A percentile compares a stretch with the other conserved stretches of the same genome.
These are phyloP conservation scores for Mesorhabditis spiculigera DNA, from an alignment of 2,888 invertebrate genomes.

Conservation along the genomic window DNA sequence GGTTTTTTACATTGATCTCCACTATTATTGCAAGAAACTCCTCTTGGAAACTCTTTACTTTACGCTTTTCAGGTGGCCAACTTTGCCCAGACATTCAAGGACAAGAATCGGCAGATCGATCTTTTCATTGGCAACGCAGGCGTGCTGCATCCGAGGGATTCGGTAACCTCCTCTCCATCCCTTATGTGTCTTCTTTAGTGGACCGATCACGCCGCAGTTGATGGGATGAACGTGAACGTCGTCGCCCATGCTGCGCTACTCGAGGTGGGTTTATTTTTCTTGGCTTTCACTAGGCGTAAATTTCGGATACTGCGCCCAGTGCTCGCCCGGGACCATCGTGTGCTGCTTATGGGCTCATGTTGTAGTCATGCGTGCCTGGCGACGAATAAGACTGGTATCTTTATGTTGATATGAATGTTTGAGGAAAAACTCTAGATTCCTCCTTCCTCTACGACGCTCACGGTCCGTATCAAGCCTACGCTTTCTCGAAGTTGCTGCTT, in stretches of 20 bases:
- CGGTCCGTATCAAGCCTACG: constrained; percentile 1
- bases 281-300: neutral
- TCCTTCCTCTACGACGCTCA: neutral
- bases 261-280: neutral
- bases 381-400: neutral
- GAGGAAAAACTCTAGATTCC: neutral
- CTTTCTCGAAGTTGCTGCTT: neutral
- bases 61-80: neutral
- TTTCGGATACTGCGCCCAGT: neutral
- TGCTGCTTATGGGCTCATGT: neutral
- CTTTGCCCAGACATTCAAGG: neutral
- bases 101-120: neutral
- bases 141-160: constrained; percentile 2
- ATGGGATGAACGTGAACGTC: constrained; percentile 4
- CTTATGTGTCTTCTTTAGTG: neutral
- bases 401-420: neutral
- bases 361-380: neutral
- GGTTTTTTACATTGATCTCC: too few species aligned
- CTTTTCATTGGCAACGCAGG: neutral
- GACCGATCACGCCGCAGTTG: neutral
- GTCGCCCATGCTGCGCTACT: neutral
- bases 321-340: neutral
- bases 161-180: neutral
- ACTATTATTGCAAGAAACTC: too few species aligned
- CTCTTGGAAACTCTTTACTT: too few species aligned